These are phyloP conservation scores for Equus quagga DNA, from an alignment of 2,113 vertebrate species.

Conservation along the genomic window DNA sequence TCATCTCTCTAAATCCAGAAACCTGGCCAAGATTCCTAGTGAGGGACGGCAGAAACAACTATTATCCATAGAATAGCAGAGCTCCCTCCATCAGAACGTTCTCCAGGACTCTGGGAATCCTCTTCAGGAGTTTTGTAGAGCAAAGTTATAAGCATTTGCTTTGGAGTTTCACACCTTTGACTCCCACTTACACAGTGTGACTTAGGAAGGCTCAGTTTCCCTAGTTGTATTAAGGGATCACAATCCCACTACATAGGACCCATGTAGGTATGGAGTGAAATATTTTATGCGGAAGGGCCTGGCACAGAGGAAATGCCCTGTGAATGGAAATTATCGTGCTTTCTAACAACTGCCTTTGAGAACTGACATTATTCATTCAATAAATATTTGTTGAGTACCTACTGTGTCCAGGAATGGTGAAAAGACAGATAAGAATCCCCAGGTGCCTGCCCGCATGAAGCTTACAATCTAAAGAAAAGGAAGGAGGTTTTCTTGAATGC, in stretches of 20 bases:
- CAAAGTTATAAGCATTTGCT: neutral
- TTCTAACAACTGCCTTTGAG: neutral
- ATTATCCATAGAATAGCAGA: neutral
- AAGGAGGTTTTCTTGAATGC: neutral
- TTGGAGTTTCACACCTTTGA: neutral
- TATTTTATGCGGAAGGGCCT: neutral
- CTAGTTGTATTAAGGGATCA: neutral
- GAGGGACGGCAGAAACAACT: neutral
- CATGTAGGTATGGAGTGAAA: neutral
- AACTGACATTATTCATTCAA: neutral
- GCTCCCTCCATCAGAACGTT: neutral
- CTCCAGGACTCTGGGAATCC: neutral
- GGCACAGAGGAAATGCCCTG: neutral
- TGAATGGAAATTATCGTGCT: neutral
- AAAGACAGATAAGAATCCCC: neutral
- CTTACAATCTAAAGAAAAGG: neutral
- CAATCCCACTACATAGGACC: neutral
- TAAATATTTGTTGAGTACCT: neutral
- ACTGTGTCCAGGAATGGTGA: neutral
- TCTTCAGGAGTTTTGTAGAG: neutral
- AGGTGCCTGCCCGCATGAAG: neutral
- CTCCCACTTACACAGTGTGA: neutral
- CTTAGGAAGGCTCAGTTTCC: neutral
- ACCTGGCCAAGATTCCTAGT: neutral
- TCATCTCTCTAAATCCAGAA: neutral